Evolutionary conservation across 2,797 vertebrate genomes (phyloP), one percentile per base, ranked within the genome.

Genomic region (Heliangelus exortis): DNA sequence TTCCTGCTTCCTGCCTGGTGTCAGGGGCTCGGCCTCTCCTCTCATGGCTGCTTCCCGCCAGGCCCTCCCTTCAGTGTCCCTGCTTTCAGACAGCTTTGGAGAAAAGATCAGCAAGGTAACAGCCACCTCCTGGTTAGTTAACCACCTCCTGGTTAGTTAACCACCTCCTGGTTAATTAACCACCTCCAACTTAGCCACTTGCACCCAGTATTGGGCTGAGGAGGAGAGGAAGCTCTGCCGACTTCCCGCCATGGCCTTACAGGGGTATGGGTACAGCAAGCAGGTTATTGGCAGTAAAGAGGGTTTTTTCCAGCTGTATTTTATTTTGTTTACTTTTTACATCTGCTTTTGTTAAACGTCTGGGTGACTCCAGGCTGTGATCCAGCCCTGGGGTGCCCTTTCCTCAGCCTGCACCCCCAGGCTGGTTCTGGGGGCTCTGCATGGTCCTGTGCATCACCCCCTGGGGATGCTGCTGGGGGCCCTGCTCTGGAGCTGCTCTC

Each of bases 211-310:
- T 1, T 17, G 22, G 15, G 36, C 13, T 33, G 12, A 20, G 3
- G 79, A 73, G 28, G 78, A 36, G 45, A 20, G 78, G 58, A n/a
- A 9, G n/a, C 1, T 51, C 31, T 76, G n/a, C 29, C 39, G 18
- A 2, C 57, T 33, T 66, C 11, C 66, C 13, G 0, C 31, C 4
- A 2, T 20, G 21, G 36, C 17, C 0, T 48, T 25, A 1, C 2
- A 55, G 81, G 62, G 34, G 16, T 57, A 4, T 61, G 89, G 28
- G 53, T 34, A 12, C 26, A 0, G 72, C 1, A 19, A 15, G 7
- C 41, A n/a, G 19, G 20, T 21, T 15, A 4, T 3, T 20, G 15
- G 62, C 18, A 21, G 2, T 23, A n/a, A 34, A 15, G 39, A 43
- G 48, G 5, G n/a, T 21, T 21, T 83, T 50, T 53, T 25, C 55